Evolutionary conservation across 1,140 invertebrate species (phyloP), one percentile per base, ranked within the genome.

Genomic region (Drosophila malerkotliana): DNA sequence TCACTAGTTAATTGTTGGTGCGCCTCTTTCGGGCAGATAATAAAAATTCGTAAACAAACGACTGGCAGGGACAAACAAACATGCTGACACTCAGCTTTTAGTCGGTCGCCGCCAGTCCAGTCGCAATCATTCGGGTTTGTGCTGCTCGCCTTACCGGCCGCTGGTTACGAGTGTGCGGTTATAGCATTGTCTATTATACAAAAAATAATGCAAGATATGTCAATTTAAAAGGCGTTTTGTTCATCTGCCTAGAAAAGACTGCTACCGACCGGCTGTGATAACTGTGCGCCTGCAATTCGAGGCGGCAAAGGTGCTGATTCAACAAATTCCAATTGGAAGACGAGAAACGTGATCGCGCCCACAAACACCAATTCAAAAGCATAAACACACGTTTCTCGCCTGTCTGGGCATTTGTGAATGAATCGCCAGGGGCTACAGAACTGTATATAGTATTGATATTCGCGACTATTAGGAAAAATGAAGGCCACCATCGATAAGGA

Each of bases 401-500:
- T 51, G 45, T 21, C 26, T 21, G 26, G 6, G 56, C 60, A 64
- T 30, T 32, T 41, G 28, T 56, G 37, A 79, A 75, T 74, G 41
- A 82, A 66, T 59, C 52, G 49, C 39, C 54, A 54, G 34, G 41
- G 44, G 18, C 14, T n/a, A 8, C 39, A 21, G 47, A 32, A 41
- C 1, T 10, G 24, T 26, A 41, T 48, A 41, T 59, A 53, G 28
- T 47, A 72, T 61, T 72, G 54, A 72, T 72, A 54, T 47, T 72
- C 21, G 39, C 32, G n/a, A 14, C 60, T 41, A 60, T 48, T 21
- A 44, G 45, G 14, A 9, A 18, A 18, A 62, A 92, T 92, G 91
- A 85, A 77, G 78, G 32, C 77, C 39, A 92, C 92, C 69, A 91
- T 97, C 30, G 95, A 98, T 89, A 95, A 94, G 85, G 94, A 95